Evolutionary conservation across 2,888 invertebrate species (phyloP).

Genomic region (Hermaeophaga mercurialis): DNA sequence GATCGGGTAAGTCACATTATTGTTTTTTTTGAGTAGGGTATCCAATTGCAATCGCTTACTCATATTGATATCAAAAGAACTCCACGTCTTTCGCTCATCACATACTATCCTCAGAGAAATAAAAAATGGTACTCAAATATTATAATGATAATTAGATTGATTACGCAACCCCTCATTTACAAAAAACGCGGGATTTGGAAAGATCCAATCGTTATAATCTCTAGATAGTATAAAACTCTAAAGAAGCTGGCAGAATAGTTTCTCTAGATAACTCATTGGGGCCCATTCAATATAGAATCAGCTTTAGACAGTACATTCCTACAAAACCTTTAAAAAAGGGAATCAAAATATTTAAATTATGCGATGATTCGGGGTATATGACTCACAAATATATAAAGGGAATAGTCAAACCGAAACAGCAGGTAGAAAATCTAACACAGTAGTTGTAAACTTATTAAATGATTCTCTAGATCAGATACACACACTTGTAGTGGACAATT

Average conservation of each 20-base stretch:
- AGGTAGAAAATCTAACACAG: slow-evolving; percentile 5
- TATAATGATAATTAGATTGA: too few species aligned
- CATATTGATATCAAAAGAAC: too few species aligned
- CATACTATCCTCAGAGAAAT: too few species aligned
- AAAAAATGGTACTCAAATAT: too few species aligned
- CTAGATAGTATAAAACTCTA: slow-evolving; percentile 4
- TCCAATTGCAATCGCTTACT: too few species aligned
- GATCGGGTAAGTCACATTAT: too few species aligned
- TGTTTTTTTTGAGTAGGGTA: too few species aligned
- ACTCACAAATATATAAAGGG: slow-evolving; percentile 1
- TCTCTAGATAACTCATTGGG: slow-evolving; percentile 23
- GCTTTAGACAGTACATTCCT: slow-evolving; percentile 27
- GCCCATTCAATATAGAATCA: slow-evolving; percentile 15
- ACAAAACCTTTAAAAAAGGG: slow-evolving; percentile 14
- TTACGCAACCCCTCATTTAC: too few species aligned
- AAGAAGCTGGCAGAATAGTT: slow-evolving; percentile 17
- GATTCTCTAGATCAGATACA: slow-evolving; percentile 13
- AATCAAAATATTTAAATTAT: slow-evolving; percentile 25
- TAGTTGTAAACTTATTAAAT: slow-evolving; percentile 22
- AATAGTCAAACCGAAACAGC: not conserved
- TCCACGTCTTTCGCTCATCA: too few species aligned
- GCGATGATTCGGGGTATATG: slow-evolving; percentile 19
- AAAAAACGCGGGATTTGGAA: too few species aligned
- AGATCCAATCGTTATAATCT: too few species aligned
- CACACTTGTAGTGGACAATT: slow-evolving; percentile 19